Conservation (phyloP, 37 sponge, comb jelly and placozoan species). For the Geodia barretti region DNA sequence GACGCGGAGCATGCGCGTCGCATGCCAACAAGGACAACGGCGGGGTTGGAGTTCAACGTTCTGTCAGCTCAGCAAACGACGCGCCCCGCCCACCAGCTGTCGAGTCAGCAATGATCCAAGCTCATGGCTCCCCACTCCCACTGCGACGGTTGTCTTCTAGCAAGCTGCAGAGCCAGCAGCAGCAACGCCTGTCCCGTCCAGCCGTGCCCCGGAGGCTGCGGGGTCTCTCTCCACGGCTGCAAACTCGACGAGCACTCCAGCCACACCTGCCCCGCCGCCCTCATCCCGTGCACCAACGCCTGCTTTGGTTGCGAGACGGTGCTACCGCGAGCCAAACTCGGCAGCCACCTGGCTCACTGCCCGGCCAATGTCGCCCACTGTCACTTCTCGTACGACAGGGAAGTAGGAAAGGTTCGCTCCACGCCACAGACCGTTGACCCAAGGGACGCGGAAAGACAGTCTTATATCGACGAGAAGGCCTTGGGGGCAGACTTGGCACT, state of each 20-base stretch:
- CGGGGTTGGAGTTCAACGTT: too few relatives aligned
- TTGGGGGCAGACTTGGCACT: slow-evolving; percentile 11
- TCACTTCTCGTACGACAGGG: slow-evolving; percentile 14
- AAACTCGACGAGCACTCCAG: slow-evolving; percentile 51
- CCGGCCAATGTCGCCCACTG: slow-evolving; percentile 61
- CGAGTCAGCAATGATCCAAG: too few relatives aligned
- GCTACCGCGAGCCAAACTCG: slow-evolving; percentile 12
- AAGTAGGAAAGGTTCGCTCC: neutral
- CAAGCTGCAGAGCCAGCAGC: neutral
- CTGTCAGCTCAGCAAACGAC: too few relatives aligned
- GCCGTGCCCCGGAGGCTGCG: slow-evolving; percentile 47
- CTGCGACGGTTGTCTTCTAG: slow-evolving; percentile 8
- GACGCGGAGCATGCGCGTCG: too few relatives aligned
- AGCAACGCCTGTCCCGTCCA: slow-evolving; percentile 25
- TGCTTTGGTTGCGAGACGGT: slow-evolving; percentile 40
- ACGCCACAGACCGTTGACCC: neutral
- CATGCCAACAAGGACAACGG: too few relatives aligned
- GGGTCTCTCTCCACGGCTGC: slow-evolving; percentile 51
- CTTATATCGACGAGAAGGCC: slow-evolving; percentile 23
- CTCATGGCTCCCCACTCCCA: too few relatives aligned
- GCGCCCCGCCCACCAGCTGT: too few relatives aligned
- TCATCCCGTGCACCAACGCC: slow-evolving; percentile 43
- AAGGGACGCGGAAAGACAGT: neutral
- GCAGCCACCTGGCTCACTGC: slow-evolving; percentile 51
- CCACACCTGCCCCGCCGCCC: slow-evolving; percentile 31